Base-by-base conservation (phyloP, 2,888 invertebrate species). In the Tribolium freemani region DNA sequence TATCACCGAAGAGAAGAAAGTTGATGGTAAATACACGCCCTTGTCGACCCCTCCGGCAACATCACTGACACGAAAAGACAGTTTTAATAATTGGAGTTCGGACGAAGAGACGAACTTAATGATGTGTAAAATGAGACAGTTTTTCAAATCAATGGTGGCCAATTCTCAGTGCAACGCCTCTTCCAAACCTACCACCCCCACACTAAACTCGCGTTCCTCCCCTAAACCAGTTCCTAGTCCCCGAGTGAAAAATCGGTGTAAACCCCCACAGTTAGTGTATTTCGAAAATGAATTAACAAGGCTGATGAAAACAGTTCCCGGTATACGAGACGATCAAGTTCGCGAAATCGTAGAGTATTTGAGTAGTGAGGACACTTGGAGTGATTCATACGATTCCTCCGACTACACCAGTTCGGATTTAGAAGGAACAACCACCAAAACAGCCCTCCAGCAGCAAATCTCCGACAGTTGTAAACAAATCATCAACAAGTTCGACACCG, bases 51-150 rank as follows among this genome's bases (percentile, higher is more conserved):
- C 90, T 31, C 88, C 91, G 1, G 87, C 89, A 45, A 89, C 90
- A 8, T 90, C 92, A 9, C 87, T 96, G 26, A 92, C 93, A 44
- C 89, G 96, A 75, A 96, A 95, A 86, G 96, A 96, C 85, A 95
- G 95, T 84, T 96, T 96, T 87, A 96, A 96, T 84, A 96, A 96
- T 83, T 96, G 96, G 96, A 96, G 95, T 76, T 96, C 96, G 2
- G 96, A 96, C 83, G 96, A 96, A 84, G 96, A 96, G 87, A 96
- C 96, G 1, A 96, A 96, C 85, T 87, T 96, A 51, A 96, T 96
- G 96, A 96, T 96, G 96, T 94, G 94, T 44, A 96, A 96, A 88
- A 95, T 96, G 95, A 89, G 96, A 1, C 95, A 95, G 80, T 96
- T 96, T 86, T 96, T 96, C 86, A 96, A 96, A 86, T 95, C 95